Evolutionary conservation across 1,140 invertebrate genomes (phyloP), one percentile per base, ranked within the genome.

Genomic region (Aphaenogaster floridana): DNA sequence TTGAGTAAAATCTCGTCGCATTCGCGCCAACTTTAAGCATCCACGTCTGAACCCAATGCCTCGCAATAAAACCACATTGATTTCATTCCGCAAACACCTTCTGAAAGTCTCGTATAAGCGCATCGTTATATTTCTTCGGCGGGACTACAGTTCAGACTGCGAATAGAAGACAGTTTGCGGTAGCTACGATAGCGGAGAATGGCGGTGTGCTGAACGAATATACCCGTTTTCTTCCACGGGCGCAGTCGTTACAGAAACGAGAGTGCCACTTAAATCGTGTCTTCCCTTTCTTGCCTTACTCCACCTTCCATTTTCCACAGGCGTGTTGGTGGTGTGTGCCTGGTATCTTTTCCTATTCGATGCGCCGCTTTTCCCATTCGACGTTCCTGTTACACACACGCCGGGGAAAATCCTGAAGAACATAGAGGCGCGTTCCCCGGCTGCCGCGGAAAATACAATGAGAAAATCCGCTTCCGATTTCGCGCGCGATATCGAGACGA

Each of bases 391-490:
- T 84, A 50, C 80, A 66, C 17, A 42, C 48, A 50, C 78, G 48
- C 21, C n/a, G 36, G 11, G n/a, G 17, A 61, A 61, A 84, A 84
- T 84, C 42, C 69, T 50, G 66, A 83, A 85, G 86, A 45, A 50
- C 17, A 50, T 28, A 34, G 21, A 63, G 42, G 28, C 50, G 17
- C 36, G 69, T 69, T 28, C 21, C 3, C 39, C 42, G 50, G 52
- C 61, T 90, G 54, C 63, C 42, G 42, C 59, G 80, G 54, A 68
- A 71, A 68, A 52, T 66, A 83, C 89, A 87, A 89, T 81, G 71
- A 74, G 50, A 71, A 78, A 89, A 83, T 90, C 84, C 77, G 71
- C 61, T 90, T 89, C 63, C 88, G 80, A 90, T 89, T 66, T 86
- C 42, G 71, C 52, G 59, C 54, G 63, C 64, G 89, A 87, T 87